Percentiles rank a stretch among this genome's conserved stretches.
phyloP scores from a whole-genome alignment of 1,140 invertebrate species.

The Oncopodura yosiiana region DNA sequence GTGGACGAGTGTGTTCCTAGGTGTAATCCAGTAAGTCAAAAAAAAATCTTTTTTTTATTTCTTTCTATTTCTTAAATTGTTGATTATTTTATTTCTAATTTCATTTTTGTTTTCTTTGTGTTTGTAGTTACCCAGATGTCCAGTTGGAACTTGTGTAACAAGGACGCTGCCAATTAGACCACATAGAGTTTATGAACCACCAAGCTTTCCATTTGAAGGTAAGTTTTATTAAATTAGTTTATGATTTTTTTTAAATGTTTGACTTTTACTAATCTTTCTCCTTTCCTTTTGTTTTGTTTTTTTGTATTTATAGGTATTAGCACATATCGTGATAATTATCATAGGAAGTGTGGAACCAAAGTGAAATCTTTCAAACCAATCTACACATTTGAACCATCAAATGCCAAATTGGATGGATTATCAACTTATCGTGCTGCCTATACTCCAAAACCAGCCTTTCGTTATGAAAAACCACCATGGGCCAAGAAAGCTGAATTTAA shows the following conservation, averaged over 20 bases:
- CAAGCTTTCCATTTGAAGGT: constrained; percentile 1
- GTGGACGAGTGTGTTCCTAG: too few species aligned
- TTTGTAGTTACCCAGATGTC: constrained; percentile 15
- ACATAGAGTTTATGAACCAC: constrained; percentile 5
- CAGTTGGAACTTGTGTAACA: constrained; percentile 20
- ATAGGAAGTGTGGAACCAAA: constrained; percentile 15
- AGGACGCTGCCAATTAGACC: constrained; percentile 8
- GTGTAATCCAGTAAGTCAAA: too few species aligned
- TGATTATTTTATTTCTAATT: too few species aligned
- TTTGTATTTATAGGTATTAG: constrained; percentile 2
- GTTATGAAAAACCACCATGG: constrained; percentile 15
- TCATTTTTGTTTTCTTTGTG: too few species aligned
- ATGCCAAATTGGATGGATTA: constrained; percentile 22
- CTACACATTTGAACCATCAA: constrained; percentile 7
- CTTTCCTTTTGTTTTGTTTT: background rate
- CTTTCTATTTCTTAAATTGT: too few species aligned
- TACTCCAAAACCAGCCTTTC: constrained; percentile 21
- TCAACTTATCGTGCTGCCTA: constrained; percentile 23
- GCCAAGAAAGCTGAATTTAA: constrained; percentile 12
- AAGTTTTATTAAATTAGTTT: too few species aligned
- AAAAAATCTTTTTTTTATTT: too few species aligned
- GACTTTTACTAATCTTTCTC: background rate
- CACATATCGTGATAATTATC: constrained; percentile 25
- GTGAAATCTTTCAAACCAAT: constrained; percentile 19
- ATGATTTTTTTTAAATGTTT: background rate